Evolutionary conservation across 2,888 invertebrate genomes (phyloP), one percentile per base, ranked within the genome.

Genomic region (Pyralis farinalis): DNA sequence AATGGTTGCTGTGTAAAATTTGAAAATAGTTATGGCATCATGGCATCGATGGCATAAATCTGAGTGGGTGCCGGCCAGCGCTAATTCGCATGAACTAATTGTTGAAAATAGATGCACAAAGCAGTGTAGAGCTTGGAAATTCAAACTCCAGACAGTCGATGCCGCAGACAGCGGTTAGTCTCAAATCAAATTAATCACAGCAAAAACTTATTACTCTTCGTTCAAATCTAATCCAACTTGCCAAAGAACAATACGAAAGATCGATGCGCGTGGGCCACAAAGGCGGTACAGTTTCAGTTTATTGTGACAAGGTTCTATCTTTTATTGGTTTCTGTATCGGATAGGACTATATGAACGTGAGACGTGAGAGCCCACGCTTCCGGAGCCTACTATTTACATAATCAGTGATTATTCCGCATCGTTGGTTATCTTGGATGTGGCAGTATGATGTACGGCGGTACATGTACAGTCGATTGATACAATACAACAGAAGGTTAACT

Each of bases 351-450:
- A 55, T 48, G 47, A 54, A 51, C 52, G 55, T 62, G 59, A 59
- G 64, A 58, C 44, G 56, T 50, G 40, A 56, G 50, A 45, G 71
- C 83, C 83, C 77, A 81, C 83, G 78, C 78, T 76, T 75, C 81
- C 80, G 73, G 53, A 60, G 47, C 43, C 52, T 55, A 48, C 64
- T 69, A 66, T 66, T 77, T 72, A 70, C 70, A 71, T 72, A 72
- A 73, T 72, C 69, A 64, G 58, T 58, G 61, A 75, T 77, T 67
- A 70, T 80, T 76, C 72, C 77, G 78, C 79, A 63, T 66, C 73
- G 63, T 55, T 73, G 67, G 61, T 49, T 59, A 66, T 56, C 58
- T 61, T 60, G 53, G 55, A 34, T 47, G 42, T 40, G 41, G 40
- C 33, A 44, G 41, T 7, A 16, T 25, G 16, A 16, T 12, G 29